Conservation (phyloP, 2,797 vertebrate species). For the Stomatorhinus walkeri region DNA sequence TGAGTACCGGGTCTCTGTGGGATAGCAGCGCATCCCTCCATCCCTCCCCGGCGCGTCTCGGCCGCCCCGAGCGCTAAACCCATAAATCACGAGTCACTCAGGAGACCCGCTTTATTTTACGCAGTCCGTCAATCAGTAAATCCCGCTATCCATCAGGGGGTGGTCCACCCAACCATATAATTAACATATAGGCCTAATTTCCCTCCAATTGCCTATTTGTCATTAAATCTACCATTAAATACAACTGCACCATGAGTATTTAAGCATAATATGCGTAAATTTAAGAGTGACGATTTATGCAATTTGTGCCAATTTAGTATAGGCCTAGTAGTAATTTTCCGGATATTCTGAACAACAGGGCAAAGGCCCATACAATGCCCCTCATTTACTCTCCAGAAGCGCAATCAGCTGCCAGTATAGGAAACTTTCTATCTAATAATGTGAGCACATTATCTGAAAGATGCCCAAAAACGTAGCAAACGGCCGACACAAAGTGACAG, state of each 20-base stretch:
- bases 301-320: neutral
- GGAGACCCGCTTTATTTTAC: neutral
- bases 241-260: neutral
- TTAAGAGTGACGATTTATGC: neutral
- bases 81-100: neutral
- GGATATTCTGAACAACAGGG: neutral
- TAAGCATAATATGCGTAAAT: neutral
- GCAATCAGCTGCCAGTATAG: too few relatives aligned
- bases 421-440: conserved; percentile 6
- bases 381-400: neutral
- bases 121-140: neutral
- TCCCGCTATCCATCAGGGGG: neutral
- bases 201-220: neutral
- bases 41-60: neutral
- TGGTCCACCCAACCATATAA: neutral
- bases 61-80: neutral
- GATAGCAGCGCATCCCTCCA: neutral
- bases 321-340: neutral
- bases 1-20: neutral
- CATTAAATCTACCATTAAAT: neutral
- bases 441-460: neutral
- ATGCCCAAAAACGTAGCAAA: conserved; percentile 1
- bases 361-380: neutral
- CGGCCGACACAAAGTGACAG: conserved; percentile 35
- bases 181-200: neutral